Evolutionary conservation across 2,888 invertebrate species (phyloP), one percentile per base, ranked within the genome.

Genomic region (Epinotia nisella): DNA sequence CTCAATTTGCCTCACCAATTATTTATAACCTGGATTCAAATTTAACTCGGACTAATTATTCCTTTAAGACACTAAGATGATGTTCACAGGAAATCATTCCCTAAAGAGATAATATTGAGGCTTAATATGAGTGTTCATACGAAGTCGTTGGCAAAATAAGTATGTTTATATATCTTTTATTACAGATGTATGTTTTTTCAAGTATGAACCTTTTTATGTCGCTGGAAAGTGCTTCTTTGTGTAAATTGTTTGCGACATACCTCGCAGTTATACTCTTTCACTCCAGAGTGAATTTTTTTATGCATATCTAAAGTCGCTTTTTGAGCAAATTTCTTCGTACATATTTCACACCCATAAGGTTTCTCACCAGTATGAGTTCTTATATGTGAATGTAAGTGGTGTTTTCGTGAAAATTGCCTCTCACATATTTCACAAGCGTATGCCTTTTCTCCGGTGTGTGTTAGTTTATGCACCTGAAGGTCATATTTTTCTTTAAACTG

Each of bases 331-430:
- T 58, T 15, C n/a, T 5, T 13, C 15, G 29, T n/a, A 58, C 58
- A 58, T 13, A 29, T 29, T 29, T 58, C 58, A 9, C 58, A 58
- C 11, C 29, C 29, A 29, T 29, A 58, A 0, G 29, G 58, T n/a
- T 24, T 58, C 13, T 58, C 29, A 9, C 29, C 58, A 1, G 58
- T 29, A 15, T 58, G 58, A 29, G 15, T 58, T 1, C 21, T 24
- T 58, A 29, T 58, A 58, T 58, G 58, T 24, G 29, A n/a, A 58
- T 15, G n/a, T 10, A 58, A 58, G 15, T 58, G 58, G 5, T 58
- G 15, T 58, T 58, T 58, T 29, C 58, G 58, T 29, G 58, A 29
- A n/a, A 58, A 58, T 29, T 58, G 29, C 24, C 29, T 58, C 3
- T 21, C 29, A 29, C 58, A 58, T 7, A 58, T 15, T 5, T 58